These are phyloP conservation scores for Phrynocephalus vlangalii DNA, from an alignment of 2,797 vertebrate species.

Conservation along the genomic window DNA sequence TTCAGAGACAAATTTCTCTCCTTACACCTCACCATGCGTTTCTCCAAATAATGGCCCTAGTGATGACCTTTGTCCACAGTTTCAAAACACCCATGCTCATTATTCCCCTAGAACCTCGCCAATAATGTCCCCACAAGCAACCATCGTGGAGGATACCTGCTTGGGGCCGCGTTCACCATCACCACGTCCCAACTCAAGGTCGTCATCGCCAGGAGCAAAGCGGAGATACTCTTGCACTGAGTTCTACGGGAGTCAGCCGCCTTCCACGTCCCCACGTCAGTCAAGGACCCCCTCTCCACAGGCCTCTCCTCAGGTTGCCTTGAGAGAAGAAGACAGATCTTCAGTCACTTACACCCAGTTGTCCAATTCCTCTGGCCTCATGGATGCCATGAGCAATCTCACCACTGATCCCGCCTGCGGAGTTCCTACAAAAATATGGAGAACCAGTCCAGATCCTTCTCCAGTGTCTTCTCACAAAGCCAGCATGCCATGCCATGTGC, in stretches of 20 bases:
- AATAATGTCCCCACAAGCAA: slow-evolving; percentile 92
- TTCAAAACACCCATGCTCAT: slow-evolving; percentile 96
- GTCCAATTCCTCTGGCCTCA: slow-evolving; percentile 76
- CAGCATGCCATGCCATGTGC: slow-evolving; percentile 79
- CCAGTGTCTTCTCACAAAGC: slow-evolving; percentile 85
- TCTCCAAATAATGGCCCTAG: slow-evolving; percentile 93
- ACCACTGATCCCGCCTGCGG: slow-evolving; percentile 80
- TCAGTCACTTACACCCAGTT: slow-evolving; percentile 74
- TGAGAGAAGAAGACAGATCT: slow-evolving; percentile 84
- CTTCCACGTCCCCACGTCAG: slow-evolving; percentile 83
- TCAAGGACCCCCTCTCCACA: slow-evolving; percentile 95
- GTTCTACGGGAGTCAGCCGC: slow-evolving; percentile 86
- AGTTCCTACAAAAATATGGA: slow-evolving; percentile 92
- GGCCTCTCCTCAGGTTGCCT: slow-evolving; percentile 72
- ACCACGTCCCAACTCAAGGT: slow-evolving; percentile 90
- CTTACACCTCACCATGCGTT: slow-evolving; percentile 96
- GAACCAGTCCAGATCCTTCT: slow-evolving; percentile 87
- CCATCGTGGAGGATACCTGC: slow-evolving; percentile 90
- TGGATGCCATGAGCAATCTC: slow-evolving; percentile 88
- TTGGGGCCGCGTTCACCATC: slow-evolving; percentile 89
- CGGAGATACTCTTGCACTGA: slow-evolving; percentile 90
- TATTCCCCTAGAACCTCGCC: slow-evolving; percentile 97
- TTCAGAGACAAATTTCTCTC: slow-evolving; percentile 95
- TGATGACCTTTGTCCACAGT: slow-evolving; percentile 93
- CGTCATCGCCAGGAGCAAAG: slow-evolving; percentile 94